Evolutionary conservation across 1,140 invertebrate species (phyloP).

Genomic region (Melitaea cinxia): DNA sequence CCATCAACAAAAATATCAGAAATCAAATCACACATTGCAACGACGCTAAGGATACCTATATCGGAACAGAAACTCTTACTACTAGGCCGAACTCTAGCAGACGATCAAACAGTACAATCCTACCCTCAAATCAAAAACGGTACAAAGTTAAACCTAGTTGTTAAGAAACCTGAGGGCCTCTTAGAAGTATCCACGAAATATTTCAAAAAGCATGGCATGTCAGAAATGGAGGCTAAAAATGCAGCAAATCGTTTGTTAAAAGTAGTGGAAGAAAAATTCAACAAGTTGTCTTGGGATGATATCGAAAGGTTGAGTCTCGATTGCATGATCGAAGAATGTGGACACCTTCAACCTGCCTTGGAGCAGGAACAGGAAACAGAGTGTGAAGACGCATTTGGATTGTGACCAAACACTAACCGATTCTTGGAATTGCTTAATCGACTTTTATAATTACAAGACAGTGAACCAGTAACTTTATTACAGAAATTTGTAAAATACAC

Average conservation of each 20-base stretch:
- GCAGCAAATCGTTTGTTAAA: constrained; percentile 50
- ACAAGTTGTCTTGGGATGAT: constrained; percentile 73
- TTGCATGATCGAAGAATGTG: constrained; percentile 49
- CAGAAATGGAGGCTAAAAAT: constrained; percentile 55
- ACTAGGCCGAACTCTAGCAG: constrained; percentile 62
- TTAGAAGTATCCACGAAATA: constrained; percentile 58
- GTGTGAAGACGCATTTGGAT: constrained; percentile 47
- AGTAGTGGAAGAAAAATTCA: constrained; percentile 64
- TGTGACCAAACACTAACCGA: constrained; percentile 44
- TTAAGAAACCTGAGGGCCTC: constrained; percentile 68
- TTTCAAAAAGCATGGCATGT: constrained; percentile 66
- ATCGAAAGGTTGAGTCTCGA: constrained; percentile 57
- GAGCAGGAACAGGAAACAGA: constrained; percentile 45
- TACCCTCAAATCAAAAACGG: constrained; percentile 73
- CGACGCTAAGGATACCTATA: constrained; percentile 57
- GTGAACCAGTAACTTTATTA: constrained; percentile 1
- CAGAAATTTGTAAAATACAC: too few species aligned
- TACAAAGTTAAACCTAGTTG: constrained; percentile 67
- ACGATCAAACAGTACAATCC: constrained; percentile 59
- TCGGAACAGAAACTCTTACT: constrained; percentile 65
- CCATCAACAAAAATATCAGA: constrained; percentile 64
- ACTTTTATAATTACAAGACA: neutral
- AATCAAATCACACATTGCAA: constrained; percentile 62
- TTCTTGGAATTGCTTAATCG: constrained; percentile 16
- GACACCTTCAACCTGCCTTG: constrained; percentile 27